These are phyloP conservation scores for Cryptoblepharus egeriae DNA, from an alignment of 2,797 vertebrate species.

Conservation along the genomic window DNA sequence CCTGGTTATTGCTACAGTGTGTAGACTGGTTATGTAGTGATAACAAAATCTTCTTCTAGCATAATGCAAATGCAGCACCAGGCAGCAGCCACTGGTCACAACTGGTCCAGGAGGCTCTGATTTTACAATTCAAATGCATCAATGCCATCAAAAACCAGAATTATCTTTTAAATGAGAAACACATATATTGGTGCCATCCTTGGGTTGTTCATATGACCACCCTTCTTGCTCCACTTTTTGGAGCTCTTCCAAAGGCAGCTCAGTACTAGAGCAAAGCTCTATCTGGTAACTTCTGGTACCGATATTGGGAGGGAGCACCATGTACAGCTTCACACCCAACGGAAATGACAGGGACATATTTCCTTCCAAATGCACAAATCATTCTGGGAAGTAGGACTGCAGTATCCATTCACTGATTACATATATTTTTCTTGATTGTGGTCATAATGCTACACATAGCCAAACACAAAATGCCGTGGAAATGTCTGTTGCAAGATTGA, in stretches of 20 bases:
- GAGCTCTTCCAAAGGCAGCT: not conserved
- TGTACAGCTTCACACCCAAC: constrained; percentile 3
- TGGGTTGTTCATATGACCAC: not conserved
- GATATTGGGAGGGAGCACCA: not conserved
- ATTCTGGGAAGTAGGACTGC: constrained; percentile 36
- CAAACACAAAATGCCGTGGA: constrained; percentile 39
- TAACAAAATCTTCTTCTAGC: not conserved
- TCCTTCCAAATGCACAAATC: constrained; percentile 43
- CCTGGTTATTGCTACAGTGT: constrained; percentile 53
- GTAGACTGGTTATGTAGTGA: constrained; percentile 17
- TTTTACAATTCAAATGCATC: constrained; percentile 30
- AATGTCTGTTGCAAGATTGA: constrained; percentile 36
- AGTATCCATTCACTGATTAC: constrained; percentile 41
- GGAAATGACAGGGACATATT: constrained; percentile 2
- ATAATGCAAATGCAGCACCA: constrained; percentile 61
- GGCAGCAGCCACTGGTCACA: constrained; percentile 39
- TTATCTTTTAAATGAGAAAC: constrained; percentile 22
- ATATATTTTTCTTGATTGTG: constrained; percentile 24
- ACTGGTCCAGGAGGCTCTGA: constrained; percentile 38
- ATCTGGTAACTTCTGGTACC: not conserved
- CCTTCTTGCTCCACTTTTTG: not conserved
- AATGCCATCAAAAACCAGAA: constrained; percentile 10
- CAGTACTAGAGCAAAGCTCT: not conserved
- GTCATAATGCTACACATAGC: constrained; percentile 53
- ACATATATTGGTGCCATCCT: not conserved